These are phyloP conservation scores for Micronisus gabar DNA, from an alignment of 2,113 vertebrate genomes.

Conservation along the genomic window DNA sequence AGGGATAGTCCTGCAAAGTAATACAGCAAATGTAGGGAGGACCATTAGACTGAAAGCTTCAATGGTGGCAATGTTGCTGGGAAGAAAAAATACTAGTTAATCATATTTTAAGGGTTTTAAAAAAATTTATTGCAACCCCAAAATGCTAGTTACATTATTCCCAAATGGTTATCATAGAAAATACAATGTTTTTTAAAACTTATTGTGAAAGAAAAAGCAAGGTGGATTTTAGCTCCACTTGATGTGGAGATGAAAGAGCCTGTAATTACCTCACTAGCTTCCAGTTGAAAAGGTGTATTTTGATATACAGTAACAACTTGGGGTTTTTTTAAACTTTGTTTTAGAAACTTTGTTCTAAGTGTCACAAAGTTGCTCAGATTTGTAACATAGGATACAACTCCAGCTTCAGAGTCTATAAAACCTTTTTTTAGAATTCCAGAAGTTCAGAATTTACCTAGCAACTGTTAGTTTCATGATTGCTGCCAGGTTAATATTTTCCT, in stretches of 20 bases:
- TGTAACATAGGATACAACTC: neutral
- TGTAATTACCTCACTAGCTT: neutral
- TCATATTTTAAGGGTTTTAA: rapidly evolving
- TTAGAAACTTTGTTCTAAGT: neutral
- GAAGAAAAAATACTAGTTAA: neutral
- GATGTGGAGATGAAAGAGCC: neutral
- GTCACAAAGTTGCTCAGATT: neutral
- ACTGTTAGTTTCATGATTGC: neutral
- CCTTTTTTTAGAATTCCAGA: neutral
- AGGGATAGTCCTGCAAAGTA: neutral
- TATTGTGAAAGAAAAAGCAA: neutral
- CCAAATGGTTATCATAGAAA: neutral
- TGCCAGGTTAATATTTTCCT: neutral
- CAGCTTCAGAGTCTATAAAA: neutral
- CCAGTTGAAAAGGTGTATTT: neutral
- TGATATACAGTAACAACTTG: neutral
- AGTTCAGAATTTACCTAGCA: neutral
- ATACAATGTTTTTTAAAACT: neutral
- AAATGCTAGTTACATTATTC: neutral
- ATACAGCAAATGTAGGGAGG: too few relatives aligned
- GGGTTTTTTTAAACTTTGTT: neutral
- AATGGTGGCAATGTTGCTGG: neutral
- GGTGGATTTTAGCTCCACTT: neutral
- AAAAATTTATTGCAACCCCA: neutral
- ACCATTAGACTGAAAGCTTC: neutral